A percentile compares a stretch with the other conserved stretches of the same genome.
phyloP scores from a whole-genome alignment of 2,113 vertebrate genomes.

The Microcebus jonahi region DNA sequence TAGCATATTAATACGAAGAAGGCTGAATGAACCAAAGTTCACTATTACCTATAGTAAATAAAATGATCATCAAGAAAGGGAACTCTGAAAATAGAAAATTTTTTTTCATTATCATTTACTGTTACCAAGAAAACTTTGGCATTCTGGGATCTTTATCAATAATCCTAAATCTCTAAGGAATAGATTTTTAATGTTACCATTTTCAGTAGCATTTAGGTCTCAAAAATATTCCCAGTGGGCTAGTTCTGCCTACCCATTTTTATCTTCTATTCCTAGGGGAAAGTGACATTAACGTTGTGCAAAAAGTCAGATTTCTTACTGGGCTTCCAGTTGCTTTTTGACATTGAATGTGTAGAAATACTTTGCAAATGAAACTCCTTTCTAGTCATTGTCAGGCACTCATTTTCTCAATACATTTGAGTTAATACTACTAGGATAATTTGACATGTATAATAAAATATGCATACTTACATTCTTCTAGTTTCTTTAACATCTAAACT shows the following conservation, averaged over 20 bases:
- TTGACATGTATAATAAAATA: neutral
- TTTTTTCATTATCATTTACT: neutral
- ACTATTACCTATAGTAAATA: neutral
- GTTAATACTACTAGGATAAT: neutral
- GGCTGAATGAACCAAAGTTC: neutral
- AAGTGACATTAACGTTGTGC: slow-evolving; percentile 51
- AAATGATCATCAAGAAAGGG: slow-evolving; percentile 1
- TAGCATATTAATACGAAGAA: neutral
- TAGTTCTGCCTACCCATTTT: slow-evolving; percentile 47
- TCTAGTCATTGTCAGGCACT: neutral
- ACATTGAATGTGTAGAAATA: neutral
- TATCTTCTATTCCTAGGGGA: slow-evolving; percentile 36
- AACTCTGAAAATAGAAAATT: slow-evolving; percentile 18
- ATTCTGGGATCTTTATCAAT: slow-evolving; percentile 51
- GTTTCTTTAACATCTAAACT: neutral
- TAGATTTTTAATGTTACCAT: slow-evolving; percentile 27
- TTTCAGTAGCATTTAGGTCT: slow-evolving; percentile 40
- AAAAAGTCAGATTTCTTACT: slow-evolving; percentile 46
- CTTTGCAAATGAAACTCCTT: neutral
- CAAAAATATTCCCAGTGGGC: slow-evolving; percentile 41
- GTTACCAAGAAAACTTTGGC: neutral
- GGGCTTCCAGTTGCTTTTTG: slow-evolving; percentile 37
- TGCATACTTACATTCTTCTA: neutral
- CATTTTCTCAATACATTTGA: neutral
- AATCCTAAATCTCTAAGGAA: slow-evolving; percentile 46